Base-by-base conservation (phyloP, 2,888 invertebrate species). In the Hydraecia micacea region DNA sequence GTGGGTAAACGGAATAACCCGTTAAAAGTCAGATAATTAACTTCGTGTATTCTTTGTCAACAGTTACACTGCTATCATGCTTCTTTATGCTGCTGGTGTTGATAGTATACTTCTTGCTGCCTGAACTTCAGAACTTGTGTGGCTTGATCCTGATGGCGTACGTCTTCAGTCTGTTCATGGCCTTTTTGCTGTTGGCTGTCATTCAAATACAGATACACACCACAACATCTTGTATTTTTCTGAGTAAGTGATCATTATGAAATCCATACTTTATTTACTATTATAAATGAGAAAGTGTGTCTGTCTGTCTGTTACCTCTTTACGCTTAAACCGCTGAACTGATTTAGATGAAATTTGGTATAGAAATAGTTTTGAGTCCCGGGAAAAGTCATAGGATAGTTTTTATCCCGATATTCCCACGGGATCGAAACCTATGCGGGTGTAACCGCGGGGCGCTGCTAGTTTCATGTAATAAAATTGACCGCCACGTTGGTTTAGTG, bases 91-190 rank as follows among this genome's bases (percentile, higher is more conserved):
- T 91, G 0, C 62, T 94, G 46, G 93, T 95, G 18, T 81, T 95
- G 75, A 65, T 92, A 18, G 94, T 94, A 3, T 95, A 95, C 84
- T 36, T 73, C 5, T 15, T 94, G 25, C 90, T 95, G 39, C 91
- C 92, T 0, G 93, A 94, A 71, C 91, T 95, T 2, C 89, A 92
- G 76, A 95, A 93, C 77, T 85, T 94, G 13, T 90, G 92, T 25
- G 95, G 95, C 0, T 65, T 90, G 85, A 93, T 94, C 39, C 87
- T 95, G 52, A 94, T 95, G 92, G 92, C 94, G 0, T 95, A 94
- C 71, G 93, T 94, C 21, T 88, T 87, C 32, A 93, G 93, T 73
- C 86, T 94, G 25, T 86, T 95, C 1, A 85, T 86, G 39, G 93
- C 93, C 0, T 94, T 94, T 83, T 42, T 94, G 1, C 75, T 92